Conservation (phyloP, 2,113 vertebrate genomes). For the Phylloscopus trochiloides region DNA sequence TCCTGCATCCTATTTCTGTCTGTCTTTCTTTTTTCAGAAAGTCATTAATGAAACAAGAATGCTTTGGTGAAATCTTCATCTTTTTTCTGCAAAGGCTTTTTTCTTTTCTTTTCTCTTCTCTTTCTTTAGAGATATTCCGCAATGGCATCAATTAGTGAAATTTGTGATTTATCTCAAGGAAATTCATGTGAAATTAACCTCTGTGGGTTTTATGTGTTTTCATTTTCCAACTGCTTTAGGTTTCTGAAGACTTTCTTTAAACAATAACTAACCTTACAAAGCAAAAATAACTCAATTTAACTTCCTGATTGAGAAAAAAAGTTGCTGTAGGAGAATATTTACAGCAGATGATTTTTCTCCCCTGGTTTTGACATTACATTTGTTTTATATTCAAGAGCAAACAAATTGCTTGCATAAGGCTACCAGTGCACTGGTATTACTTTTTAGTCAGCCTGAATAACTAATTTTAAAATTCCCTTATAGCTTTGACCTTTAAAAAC, state of each 20-base stretch:
- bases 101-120: not conserved
- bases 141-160: not conserved
- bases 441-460: not conserved
- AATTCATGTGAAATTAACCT: not conserved
- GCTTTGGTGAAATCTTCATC: not conserved
- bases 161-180: not conserved
- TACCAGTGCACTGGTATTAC: not conserved
- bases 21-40: not conserved
- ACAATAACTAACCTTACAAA: not conserved
- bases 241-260: not conserved
- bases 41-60: not conserved
- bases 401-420: not conserved
- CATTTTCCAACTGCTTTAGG: not conserved
- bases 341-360: not conserved
- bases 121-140: not conserved
- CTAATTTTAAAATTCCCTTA: conserved; percentile 24
- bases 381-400: not conserved
- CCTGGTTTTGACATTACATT: not conserved
- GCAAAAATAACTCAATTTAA: not conserved
- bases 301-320: not conserved
- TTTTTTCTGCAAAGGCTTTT: not conserved
- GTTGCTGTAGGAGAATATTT: not conserved
- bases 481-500: conserved; percentile 9
- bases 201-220: not conserved
- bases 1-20: not conserved